Conservation (phyloP, 2,888 invertebrate species). For the Macrophya annulata region DNA sequence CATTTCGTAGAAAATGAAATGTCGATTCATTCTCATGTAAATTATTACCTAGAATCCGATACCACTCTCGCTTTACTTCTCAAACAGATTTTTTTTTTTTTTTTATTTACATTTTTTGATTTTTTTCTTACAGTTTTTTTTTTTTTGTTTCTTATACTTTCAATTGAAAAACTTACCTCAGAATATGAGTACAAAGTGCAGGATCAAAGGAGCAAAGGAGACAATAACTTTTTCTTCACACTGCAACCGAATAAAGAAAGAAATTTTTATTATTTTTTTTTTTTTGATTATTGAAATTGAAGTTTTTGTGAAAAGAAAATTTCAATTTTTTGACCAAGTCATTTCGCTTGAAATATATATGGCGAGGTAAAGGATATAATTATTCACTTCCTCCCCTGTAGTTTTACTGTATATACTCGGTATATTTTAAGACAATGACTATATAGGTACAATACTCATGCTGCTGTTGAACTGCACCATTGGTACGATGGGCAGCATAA, state of each 20-base stretch:
- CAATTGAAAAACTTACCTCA: neutral
- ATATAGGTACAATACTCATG: neutral
- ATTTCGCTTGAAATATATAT: neutral
- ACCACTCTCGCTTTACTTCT: constrained; percentile 32
- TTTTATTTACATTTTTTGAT: too few species aligned
- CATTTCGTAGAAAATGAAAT: constrained; percentile 47
- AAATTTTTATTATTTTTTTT: neutral
- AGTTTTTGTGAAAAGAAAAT: neutral
- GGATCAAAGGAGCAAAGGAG: neutral
- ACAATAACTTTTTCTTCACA: neutral
- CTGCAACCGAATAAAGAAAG: neutral
- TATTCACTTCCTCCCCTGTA: neutral
- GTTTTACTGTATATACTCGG: neutral
- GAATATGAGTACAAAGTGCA: neutral
- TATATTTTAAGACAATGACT: neutral
- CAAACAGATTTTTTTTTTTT: neutral
- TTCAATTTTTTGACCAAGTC: too few species aligned
- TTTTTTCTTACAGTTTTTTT: neutral
- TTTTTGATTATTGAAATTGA: neutral
- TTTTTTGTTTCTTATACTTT: neutral
- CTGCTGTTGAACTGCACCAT: constrained; percentile 36
- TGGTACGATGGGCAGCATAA: constrained; percentile 63
- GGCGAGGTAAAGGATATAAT: neutral
- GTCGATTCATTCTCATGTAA: constrained; percentile 52
- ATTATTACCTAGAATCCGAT: constrained; percentile 43